phyloP scores from a whole-genome alignment of 1,140 invertebrate species.

The Helicorthomorpha holstii region DNA sequence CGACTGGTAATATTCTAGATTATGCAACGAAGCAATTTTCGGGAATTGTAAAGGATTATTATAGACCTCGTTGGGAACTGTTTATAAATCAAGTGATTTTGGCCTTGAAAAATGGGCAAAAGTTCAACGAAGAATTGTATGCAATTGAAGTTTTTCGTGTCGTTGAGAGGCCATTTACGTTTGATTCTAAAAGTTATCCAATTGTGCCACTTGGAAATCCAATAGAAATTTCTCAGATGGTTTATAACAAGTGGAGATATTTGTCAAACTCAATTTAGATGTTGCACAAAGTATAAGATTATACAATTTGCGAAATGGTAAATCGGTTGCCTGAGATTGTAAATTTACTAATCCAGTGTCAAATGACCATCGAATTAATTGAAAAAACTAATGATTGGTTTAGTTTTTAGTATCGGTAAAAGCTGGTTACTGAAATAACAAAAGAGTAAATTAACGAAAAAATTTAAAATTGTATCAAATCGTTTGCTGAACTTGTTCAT shows the following conservation, averaged over 20 bases:
- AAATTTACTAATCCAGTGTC: no score
- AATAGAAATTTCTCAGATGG: slow-evolving; percentile 18
- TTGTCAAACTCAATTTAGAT: no score
- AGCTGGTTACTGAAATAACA: no score
- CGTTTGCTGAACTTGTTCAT: no score
- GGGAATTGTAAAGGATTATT: slow-evolving; percentile 47
- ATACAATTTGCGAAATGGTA: no score
- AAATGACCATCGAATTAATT: no score
- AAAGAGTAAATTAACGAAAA: no score
- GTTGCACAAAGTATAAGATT: no score
- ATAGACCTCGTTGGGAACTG: slow-evolving; percentile 45
- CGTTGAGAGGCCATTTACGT: slow-evolving; percentile 50
- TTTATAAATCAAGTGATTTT: slow-evolving; percentile 32
- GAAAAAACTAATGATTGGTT: no score
- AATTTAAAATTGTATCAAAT: no score
- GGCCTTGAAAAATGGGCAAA: neutral
- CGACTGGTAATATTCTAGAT: slow-evolving; percentile 62
- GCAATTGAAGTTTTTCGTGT: slow-evolving; percentile 34
- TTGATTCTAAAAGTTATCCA: slow-evolving; percentile 28
- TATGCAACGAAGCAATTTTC: slow-evolving; percentile 86
- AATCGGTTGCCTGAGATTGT: no score
- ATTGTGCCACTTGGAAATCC: slow-evolving; percentile 22
- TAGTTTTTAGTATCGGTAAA: no score
- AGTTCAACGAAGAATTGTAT: slow-evolving; percentile 32
- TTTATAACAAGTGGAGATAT: slow-evolving; percentile 20